These are phyloP conservation scores for Selene dorsalis DNA, from an alignment of 2,797 vertebrate genomes.

Conservation along the genomic window DNA sequence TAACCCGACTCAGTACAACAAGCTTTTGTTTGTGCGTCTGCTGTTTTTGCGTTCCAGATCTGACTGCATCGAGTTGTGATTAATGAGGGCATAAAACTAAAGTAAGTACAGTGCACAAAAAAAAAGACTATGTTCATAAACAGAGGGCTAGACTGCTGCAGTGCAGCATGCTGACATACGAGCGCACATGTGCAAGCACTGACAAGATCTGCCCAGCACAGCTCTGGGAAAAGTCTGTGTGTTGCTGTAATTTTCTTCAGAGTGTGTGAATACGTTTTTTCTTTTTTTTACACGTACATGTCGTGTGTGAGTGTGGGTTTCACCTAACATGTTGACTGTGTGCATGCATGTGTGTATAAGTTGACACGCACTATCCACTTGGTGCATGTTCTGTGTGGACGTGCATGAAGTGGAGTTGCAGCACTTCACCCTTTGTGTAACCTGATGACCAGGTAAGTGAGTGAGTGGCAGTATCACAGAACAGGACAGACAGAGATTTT, in stretches of 20 bases:
- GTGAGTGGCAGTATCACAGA: slow-evolving; percentile 42
- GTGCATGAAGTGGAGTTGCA: neutral
- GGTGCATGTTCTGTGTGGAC: too few species aligned
- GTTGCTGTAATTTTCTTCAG: slow-evolving; percentile 41
- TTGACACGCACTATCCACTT: slow-evolving; percentile 1
- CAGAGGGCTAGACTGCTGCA: slow-evolving; percentile 30
- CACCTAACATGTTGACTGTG: slow-evolving; percentile 5
- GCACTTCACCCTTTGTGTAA: slow-evolving; percentile 19
- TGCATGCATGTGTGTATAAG: neutral
- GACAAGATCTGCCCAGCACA: slow-evolving; percentile 60
- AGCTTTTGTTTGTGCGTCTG: slow-evolving; percentile 17
- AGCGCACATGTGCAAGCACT: slow-evolving; percentile 65
- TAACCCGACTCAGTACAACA: slow-evolving; percentile 8
- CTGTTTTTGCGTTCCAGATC: slow-evolving; percentile 41
- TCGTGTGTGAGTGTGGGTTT: slow-evolving; percentile 3
- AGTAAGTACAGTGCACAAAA: slow-evolving; percentile 18
- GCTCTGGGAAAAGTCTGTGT: slow-evolving; percentile 54
- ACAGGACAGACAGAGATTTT: slow-evolving; percentile 63
- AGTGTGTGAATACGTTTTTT: slow-evolving; percentile 37
- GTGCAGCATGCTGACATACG: slow-evolving; percentile 43
- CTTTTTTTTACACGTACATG: neutral
- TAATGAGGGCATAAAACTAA: slow-evolving; percentile 38
- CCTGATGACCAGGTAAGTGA: slow-evolving; percentile 53
- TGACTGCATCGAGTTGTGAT: slow-evolving; percentile 45
- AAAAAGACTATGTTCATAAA: slow-evolving; percentile 8